Base-by-base conservation (phyloP, 2,888 invertebrate species). In the Leptodirus hochenwartii region DNA sequence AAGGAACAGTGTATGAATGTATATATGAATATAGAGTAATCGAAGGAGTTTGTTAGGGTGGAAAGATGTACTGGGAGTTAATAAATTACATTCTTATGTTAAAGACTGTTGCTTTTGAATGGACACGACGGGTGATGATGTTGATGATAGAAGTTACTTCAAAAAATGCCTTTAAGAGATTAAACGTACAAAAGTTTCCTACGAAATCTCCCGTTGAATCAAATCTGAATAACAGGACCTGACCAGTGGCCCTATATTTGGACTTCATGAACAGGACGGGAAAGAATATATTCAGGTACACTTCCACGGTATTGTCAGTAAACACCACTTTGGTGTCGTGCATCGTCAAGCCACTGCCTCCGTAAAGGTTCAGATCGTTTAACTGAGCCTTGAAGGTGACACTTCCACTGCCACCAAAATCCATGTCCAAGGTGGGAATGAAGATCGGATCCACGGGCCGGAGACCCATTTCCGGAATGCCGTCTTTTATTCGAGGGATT, bases 381-480 rank as follows among this genome's bases (percentile, higher is more conserved):
- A 34, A 9, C n/a, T 22, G 10, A 4, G 28, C 32, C 14, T 34
- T 27, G 14, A 34, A 10, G 2, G 22, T 17, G 17, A 34, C 31
- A 11, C 29, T 31, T 4, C 31, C 15, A 29, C 29, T 13, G 29
- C 20, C 5, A 29, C 29, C 12, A 33, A 33, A 29, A 29, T 29
- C 17, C 29, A 13, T 29, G 31, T 10, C 32, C 34, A 4, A 14
- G 9, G n/a, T 30, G n/a, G 43, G 38, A 29, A 47, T 34, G 13
- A 38, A 24, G 29, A 49, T 37, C 14, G 51, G 51, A 4, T 53
- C 51, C 10, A 53, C 37, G 5, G 46, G 26, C 4, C 48, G 45
- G 3, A 54, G 28, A 26, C 43, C 42, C 37, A 55, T 36, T 34
- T 49, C 49, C 4, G 50, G 50, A 23, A 51, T 41, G 4, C 52